Conservation (phyloP, 2,797 vertebrate genomes). For the Pristis pectinata region DNA sequence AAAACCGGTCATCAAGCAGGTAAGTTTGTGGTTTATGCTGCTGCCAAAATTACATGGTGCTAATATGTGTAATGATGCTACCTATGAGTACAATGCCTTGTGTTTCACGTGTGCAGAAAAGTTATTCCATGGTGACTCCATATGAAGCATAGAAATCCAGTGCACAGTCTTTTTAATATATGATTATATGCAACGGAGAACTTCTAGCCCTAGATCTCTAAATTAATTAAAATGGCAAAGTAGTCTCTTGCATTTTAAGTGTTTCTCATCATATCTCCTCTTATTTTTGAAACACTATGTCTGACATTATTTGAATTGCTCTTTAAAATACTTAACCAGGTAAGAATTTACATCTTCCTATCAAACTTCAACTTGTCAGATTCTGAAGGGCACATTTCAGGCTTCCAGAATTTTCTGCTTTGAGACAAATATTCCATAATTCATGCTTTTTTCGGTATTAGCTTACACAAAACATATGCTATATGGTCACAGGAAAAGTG, state of each 20-base stretch:
- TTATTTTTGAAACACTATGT: background rate
- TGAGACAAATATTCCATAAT: background rate
- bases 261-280: background rate
- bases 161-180: too few species aligned
- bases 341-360: background rate
- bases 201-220: too few species aligned
- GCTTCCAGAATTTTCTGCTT: background rate
- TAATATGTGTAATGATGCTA: too few species aligned
- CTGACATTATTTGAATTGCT: background rate
- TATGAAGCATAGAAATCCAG: too few species aligned
- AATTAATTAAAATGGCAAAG: background rate
- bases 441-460: background rate
- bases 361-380: background rate
- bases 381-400: background rate
- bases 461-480: background rate
- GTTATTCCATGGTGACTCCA: too few species aligned
- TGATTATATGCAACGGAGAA: too few species aligned
- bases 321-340: background rate
- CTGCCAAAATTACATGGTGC: too few species aligned
- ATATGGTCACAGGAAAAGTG: background rate
- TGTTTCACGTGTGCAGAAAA: too few species aligned
- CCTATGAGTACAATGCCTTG: too few species aligned
- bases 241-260: background rate
- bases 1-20: too few species aligned
- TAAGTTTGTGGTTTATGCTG: too few species aligned